These are phyloP conservation scores for Notiomystis cincta DNA, from an alignment of 2,113 vertebrate species.

Conservation along the genomic window DNA sequence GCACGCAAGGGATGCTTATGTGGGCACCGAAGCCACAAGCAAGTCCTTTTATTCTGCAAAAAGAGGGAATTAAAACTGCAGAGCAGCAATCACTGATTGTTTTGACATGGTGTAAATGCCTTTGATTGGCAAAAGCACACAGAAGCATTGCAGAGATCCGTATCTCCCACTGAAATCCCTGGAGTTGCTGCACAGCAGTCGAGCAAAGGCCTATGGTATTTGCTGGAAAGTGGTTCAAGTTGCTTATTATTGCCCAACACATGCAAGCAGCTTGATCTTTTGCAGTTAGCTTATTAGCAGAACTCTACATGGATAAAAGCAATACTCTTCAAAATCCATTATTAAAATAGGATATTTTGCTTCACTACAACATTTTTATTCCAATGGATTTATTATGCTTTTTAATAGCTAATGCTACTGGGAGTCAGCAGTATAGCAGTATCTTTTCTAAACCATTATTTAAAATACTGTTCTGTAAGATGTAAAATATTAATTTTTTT, in stretches of 20 bases:
- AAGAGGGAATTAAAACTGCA: constrained; percentile 37
- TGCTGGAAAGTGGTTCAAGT: constrained; percentile 30
- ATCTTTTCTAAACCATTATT: constrained; percentile 49
- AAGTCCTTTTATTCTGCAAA: constrained; percentile 7
- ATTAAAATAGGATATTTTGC: constrained; percentile 36
- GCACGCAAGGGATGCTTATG: not conserved
- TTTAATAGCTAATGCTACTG: constrained; percentile 30
- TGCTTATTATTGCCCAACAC: constrained; percentile 38
- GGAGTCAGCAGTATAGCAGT: not conserved
- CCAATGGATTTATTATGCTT: constrained; percentile 25
- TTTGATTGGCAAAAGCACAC: constrained; percentile 55
- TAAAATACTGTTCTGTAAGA: constrained; percentile 36
- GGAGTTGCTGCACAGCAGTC: constrained; percentile 7
- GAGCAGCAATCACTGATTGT: constrained; percentile 37
- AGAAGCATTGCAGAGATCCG: constrained; percentile 22
- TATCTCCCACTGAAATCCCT: constrained; percentile 51
- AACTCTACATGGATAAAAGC: constrained; percentile 35
- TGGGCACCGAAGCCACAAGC: not conserved
- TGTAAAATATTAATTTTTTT: constrained; percentile 22
- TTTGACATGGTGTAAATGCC: constrained; percentile 39
- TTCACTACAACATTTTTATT: constrained; percentile 8
- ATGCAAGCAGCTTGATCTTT: constrained; percentile 25
- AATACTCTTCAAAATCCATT: constrained; percentile 22
- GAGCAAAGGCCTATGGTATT: not conserved
- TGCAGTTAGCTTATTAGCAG: constrained; percentile 30